Evolutionary conservation across 2,113 vertebrate genomes (phyloP).

Genomic region (Scartelaos histophorus): DNA sequence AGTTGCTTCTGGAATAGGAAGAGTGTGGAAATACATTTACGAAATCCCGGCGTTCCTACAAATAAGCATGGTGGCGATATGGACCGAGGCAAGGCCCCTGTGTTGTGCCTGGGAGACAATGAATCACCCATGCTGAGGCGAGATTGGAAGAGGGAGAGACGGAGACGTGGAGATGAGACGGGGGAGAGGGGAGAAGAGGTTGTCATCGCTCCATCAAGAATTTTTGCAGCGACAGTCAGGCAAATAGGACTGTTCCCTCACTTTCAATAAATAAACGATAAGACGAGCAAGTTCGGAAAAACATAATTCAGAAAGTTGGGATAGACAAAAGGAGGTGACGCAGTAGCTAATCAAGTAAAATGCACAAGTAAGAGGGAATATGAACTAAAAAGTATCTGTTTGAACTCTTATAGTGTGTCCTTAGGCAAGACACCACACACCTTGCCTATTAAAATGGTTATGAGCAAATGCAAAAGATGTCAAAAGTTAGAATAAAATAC

Average conservation of each 20-base stretch:
- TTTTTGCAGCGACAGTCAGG: constrained; percentile 58
- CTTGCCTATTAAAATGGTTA: not conserved
- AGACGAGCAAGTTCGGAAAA: constrained; percentile 60
- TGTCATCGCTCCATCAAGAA: constrained; percentile 71
- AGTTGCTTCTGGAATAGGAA: constrained; percentile 48
- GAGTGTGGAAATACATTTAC: constrained; percentile 67
- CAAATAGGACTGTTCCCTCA: constrained; percentile 65
- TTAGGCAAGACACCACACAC: not conserved
- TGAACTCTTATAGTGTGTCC: not conserved
- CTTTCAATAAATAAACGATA: constrained; percentile 70
- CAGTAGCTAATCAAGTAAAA: constrained; percentile 15
- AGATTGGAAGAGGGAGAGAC: constrained; percentile 64
- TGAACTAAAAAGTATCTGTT: constrained; percentile 56
- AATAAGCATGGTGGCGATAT: constrained; percentile 69
- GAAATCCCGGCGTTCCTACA: constrained; percentile 63
- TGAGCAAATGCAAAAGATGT: no score
- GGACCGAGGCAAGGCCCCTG: constrained; percentile 46
- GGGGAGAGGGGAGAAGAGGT: constrained; percentile 53
- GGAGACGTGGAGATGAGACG: constrained; percentile 59
- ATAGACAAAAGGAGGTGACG: constrained; percentile 31
- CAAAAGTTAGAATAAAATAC: no score
- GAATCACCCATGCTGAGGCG: constrained; percentile 76
- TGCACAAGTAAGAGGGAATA: constrained; percentile 39
- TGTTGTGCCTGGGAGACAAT: constrained; percentile 77
- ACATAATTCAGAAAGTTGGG: constrained; percentile 44